phyloP scores from a whole-genome alignment of 1,140 invertebrate genomes.

The Theocolax elegans region DNA sequence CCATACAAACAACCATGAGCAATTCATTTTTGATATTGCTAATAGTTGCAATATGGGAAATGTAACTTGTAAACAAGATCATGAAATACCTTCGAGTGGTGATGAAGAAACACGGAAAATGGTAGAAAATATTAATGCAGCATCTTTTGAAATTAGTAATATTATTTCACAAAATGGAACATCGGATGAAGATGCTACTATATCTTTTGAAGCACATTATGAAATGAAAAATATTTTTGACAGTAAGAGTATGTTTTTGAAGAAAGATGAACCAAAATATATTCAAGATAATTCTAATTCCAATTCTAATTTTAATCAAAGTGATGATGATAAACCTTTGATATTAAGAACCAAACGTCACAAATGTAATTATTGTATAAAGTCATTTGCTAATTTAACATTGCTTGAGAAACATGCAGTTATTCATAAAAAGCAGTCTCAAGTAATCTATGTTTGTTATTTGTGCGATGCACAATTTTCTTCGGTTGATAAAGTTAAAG shows the following conservation, averaged over 20 bases:
- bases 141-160: slow-evolving; percentile 2
- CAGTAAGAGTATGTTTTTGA: slow-evolving; percentile 5
- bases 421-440: slow-evolving; percentile 51
- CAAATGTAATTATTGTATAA: slow-evolving; percentile 55
- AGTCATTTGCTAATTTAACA: slow-evolving; percentile 49
- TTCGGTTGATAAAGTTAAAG: slow-evolving; percentile 50
- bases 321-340: slow-evolving; percentile 57
- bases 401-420: slow-evolving; percentile 52
- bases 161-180: neutral
- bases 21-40: slow-evolving; percentile 39
- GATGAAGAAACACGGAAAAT: neutral
- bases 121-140: neutral
- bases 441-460: slow-evolving; percentile 56
- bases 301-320: too few species aligned
- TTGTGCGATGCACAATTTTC: slow-evolving; percentile 57
- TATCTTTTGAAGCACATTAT: slow-evolving; percentile 17
- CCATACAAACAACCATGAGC: slow-evolving; percentile 20
- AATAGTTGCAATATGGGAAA: slow-evolving; percentile 36
- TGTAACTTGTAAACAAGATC: slow-evolving; percentile 34
- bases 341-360: slow-evolving; percentile 51
- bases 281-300: slow-evolving; percentile 22
- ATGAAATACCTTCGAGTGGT: neutral
- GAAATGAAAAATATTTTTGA: slow-evolving; percentile 13
- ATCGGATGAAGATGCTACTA: neutral
- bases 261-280: neutral